These are phyloP conservation scores for Holothuria leucospilota DNA, from an alignment of 53 echinoderm and acorn worm species.

Conservation along the genomic window DNA sequence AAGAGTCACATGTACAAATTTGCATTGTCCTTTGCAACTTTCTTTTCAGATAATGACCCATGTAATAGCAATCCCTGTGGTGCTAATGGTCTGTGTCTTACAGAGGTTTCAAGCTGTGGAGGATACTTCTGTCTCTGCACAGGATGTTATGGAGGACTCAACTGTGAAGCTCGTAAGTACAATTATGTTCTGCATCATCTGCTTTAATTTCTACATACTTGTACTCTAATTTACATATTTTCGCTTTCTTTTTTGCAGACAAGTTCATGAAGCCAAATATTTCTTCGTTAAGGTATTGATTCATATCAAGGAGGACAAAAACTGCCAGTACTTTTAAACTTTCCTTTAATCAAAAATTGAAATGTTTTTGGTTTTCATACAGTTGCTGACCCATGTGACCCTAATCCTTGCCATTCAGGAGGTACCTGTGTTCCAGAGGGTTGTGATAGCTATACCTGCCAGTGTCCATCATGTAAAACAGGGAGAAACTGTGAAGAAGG, in stretches of 20 bases:
- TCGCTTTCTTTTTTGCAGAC: too few relatives aligned
- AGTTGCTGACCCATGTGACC: slow-evolving; percentile 62
- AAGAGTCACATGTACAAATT: not conserved
- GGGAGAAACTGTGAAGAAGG: slow-evolving; percentile 38
- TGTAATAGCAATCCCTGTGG: slow-evolving; percentile 56
- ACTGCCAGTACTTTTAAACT: too few relatives aligned
- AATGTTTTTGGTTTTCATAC: not conserved
- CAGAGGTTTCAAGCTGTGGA: slow-evolving; percentile 29
- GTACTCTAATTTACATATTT: too few relatives aligned
- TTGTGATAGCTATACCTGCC: slow-evolving; percentile 29
- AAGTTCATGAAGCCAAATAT: too few relatives aligned
- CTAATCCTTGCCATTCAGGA: slow-evolving; percentile 44
- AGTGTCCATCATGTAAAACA: slow-evolving; percentile 28
- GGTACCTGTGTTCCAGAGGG: slow-evolving; percentile 49
- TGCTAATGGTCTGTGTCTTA: slow-evolving; percentile 51
- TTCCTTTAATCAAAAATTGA: too few relatives aligned
- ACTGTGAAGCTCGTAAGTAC: slow-evolving; percentile 58
- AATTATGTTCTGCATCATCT: not conserved
- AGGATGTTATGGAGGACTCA: slow-evolving; percentile 56
- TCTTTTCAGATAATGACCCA: slow-evolving; percentile 51
- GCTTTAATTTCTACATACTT: too few relatives aligned
- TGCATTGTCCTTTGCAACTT: not conserved
- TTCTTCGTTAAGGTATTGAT: too few relatives aligned
- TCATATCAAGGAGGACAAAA: too few relatives aligned
- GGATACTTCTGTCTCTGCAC: slow-evolving; percentile 59